Evolutionary conservation across 2,113 vertebrate species (phyloP), one percentile per base, ranked within the genome.

Genomic region (Ceyx melanurus): DNA sequence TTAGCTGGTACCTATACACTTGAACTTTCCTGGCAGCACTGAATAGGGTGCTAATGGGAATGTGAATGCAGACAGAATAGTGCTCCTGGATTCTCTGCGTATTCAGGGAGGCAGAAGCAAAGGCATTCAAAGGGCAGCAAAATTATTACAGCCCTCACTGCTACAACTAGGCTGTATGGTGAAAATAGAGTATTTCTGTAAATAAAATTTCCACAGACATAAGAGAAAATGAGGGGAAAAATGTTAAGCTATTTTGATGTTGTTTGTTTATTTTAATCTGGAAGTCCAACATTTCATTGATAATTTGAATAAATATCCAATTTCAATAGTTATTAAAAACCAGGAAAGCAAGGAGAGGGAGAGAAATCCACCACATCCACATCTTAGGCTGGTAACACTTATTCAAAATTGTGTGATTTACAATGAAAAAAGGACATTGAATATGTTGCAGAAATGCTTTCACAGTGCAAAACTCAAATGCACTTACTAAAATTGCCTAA

Each of bases 1-100:
- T 67, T n/a, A 65, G 11, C 31, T 42, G 21, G 19, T 45, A 65
- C 6, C 26, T 22, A 21, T 1, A 33, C 29, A 19, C 17, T 71
- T 48, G 26, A 65, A 0, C 29, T 25, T 73, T 11, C 28, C 68
- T 21, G 33, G 61, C 5, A 6, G 20, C 45, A 57, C 15, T 13
- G 53, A 68, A 50, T 0, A 4, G 0, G 1, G 45, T 9, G 35
- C 50, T 73, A 73, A 64, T 2, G 11, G 26, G 8, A 75, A 3
- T 1, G 0, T 7, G 28, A 15, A 16, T 2, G 5, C 23, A 51
- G 66, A 16, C 26, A 29, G 26, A 33, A n/a, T 67, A 20, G 35
- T 28, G 58, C 45, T 79, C n/a, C 42, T 10, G 16, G 33, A 8
- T 25, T 72, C 33, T 37, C 37, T 37, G 10, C 37, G 37, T 37